Conservation (phyloP, 2,888 invertebrate species). For the Cepaea hortensis region DNA sequence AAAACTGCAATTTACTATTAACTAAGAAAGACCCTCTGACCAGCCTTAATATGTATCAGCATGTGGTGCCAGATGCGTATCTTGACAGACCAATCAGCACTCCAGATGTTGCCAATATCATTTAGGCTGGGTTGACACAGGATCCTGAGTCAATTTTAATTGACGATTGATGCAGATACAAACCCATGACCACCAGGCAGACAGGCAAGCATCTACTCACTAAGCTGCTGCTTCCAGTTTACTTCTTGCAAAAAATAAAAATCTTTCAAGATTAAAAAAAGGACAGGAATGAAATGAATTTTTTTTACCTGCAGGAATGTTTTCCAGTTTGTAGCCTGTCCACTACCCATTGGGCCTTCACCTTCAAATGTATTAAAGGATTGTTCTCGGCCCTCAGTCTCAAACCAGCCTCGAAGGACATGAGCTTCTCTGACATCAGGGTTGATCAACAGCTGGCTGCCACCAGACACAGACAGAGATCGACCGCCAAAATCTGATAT, state of each 20-base stretch:
- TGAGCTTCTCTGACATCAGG: slow-evolving; percentile 93
- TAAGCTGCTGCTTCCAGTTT: too few relatives aligned
- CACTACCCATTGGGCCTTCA: slow-evolving; percentile 58
- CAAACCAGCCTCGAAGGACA: slow-evolving; percentile 92
- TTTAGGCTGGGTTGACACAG: too few relatives aligned
- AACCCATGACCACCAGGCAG: too few relatives aligned
- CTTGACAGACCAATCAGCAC: too few relatives aligned
- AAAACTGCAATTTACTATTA: too few relatives aligned
- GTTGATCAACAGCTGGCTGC: slow-evolving; percentile 83
- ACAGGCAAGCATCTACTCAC: too few relatives aligned
- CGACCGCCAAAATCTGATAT: slow-evolving; percentile 88
- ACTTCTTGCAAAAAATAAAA: neutral
- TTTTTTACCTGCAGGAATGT: slow-evolving; percentile 78
- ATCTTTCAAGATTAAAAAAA: neutral
- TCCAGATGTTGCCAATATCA: too few relatives aligned
- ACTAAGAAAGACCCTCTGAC: too few relatives aligned
- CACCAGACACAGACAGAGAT: slow-evolving; percentile 73
- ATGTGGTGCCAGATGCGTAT: too few relatives aligned
- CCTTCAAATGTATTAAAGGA: slow-evolving; percentile 69
- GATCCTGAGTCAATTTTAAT: too few relatives aligned
- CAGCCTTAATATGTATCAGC: too few relatives aligned
- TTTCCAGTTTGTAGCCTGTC: slow-evolving; percentile 80
- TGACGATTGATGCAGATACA: too few relatives aligned
- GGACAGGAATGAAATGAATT: neutral
- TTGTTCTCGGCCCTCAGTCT: slow-evolving; percentile 79